Conservation (phyloP, 37 sponge, comb jelly and placozoan species). For the Eunapius fragilis region DNA sequence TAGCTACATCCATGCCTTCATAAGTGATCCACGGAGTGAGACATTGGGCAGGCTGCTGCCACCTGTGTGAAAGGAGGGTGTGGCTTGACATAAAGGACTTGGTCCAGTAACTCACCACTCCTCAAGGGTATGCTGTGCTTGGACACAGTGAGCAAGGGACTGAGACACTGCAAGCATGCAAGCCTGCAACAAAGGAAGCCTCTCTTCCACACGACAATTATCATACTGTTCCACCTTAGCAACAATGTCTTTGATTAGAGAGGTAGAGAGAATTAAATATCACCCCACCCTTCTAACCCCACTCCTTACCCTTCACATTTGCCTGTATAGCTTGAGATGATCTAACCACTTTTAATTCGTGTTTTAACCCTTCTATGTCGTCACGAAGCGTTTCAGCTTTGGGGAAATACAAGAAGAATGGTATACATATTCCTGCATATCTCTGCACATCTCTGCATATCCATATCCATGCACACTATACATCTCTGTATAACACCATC, state of each 20-base stretch:
- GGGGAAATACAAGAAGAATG: too few species aligned
- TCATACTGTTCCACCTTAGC: conserved; percentile 14
- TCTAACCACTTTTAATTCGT: background rate
- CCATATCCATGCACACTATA: too few species aligned
- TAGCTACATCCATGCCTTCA: conserved; percentile 51
- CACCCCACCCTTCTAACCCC: background rate
- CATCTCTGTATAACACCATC: too few species aligned
- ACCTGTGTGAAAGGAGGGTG: conserved; percentile 34
- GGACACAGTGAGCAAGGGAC: conserved; percentile 19
- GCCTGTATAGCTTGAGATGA: background rate
- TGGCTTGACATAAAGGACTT: too few species aligned
- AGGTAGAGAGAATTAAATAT: background rate
- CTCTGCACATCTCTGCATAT: background rate
- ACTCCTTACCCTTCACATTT: background rate
- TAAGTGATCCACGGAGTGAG: conserved; percentile 55
- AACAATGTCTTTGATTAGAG: background rate
- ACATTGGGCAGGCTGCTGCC: conserved; percentile 62
- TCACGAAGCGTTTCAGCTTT: background rate
- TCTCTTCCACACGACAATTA: background rate
- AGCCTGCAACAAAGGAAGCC: background rate
- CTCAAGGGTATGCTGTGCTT: conserved; percentile 15
- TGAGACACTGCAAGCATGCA: conserved; percentile 22
- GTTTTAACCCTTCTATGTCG: background rate
- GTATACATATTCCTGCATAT: background rate
- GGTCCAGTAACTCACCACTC: conserved; percentile 31